Evolutionary conservation across 2,888 invertebrate genomes (phyloP).

Genomic region (Dolichopus griseipennis): DNA sequence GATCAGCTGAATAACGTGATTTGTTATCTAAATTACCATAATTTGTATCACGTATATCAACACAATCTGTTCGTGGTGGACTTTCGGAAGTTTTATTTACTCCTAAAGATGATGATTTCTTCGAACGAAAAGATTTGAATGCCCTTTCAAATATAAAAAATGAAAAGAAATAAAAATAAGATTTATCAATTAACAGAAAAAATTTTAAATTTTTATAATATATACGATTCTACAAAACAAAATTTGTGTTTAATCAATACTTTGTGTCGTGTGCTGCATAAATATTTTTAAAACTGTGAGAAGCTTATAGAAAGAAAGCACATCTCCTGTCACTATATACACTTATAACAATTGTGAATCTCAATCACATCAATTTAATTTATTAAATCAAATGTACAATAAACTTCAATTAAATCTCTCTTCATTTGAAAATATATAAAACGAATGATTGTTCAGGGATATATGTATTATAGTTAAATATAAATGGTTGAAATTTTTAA

Average conservation of each 20-base stretch:
- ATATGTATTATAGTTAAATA: too few species aligned
- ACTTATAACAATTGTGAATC: not conserved
- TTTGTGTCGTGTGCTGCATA: conserved; percentile 21
- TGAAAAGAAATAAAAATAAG: conserved; percentile 7
- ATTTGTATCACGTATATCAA: conserved; percentile 21
- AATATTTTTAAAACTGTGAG: conserved; percentile 17
- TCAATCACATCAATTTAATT: not conserved
- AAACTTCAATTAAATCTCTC: too few species aligned
- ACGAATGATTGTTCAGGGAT: too few species aligned
- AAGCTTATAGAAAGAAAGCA: conserved; percentile 8
- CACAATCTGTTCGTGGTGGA: conserved; percentile 31
- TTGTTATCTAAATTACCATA: conserved; percentile 29
- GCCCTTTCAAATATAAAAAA: conserved; percentile 28
- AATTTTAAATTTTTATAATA: too few species aligned
- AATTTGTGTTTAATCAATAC: not conserved
- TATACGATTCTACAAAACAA: too few species aligned
- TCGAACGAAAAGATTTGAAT: conserved; percentile 38
- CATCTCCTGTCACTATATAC: not conserved
- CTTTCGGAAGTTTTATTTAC: conserved; percentile 44
- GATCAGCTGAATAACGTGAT: conserved; percentile 28
- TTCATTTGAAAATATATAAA: too few species aligned
- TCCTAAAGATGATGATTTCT: conserved; percentile 42
- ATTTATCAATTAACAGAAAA: too few species aligned
- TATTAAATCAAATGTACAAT: too few species aligned
- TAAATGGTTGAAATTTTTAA: too few species aligned